Conservation (phyloP, 1,140 invertebrate species). For the Lutraria rhynchaena region DNA sequence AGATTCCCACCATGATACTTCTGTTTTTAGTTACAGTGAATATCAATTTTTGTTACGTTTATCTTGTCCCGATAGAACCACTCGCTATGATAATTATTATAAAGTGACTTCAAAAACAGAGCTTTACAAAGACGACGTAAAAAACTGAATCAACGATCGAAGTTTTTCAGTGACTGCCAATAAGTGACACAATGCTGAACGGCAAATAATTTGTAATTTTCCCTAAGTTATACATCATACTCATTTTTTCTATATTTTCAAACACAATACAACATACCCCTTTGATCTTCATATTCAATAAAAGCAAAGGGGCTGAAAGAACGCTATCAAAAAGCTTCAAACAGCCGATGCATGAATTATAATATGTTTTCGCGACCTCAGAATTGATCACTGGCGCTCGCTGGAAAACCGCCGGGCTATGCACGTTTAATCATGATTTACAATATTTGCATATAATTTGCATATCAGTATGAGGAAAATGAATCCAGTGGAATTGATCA, state of each 20-base stretch:
- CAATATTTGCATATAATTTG: constrained; percentile 52
- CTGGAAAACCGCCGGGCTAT: not conserved
- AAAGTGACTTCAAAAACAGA: no score
- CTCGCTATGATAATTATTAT: no score
- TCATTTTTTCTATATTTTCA: constrained; percentile 14
- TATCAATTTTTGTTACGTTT: no score
- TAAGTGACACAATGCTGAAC: constrained; percentile 32
- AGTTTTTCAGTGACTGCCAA: constrained; percentile 1
- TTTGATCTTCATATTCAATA: constrained; percentile 41
- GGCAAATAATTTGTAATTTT: constrained; percentile 43
- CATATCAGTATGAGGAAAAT: constrained; percentile 25
- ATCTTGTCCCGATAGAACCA: no score
- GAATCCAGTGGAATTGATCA: constrained; percentile 21
- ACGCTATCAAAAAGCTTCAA: constrained; percentile 28
- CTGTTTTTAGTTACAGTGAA: no score
- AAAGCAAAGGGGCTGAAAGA: constrained; percentile 7
- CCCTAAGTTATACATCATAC: constrained; percentile 5
- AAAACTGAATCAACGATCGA: not conserved
- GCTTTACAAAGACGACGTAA: constrained; percentile 1
- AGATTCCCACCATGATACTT: no score
- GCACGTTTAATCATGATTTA: constrained; percentile 54
- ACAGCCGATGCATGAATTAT: constrained; percentile 49
- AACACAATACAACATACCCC: constrained; percentile 11
- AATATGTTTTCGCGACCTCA: not conserved
- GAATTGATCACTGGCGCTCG: constrained; percentile 31